Evolutionary conservation across 2,888 invertebrate genomes (phyloP).

Genomic region (Abrostola triplasia): DNA sequence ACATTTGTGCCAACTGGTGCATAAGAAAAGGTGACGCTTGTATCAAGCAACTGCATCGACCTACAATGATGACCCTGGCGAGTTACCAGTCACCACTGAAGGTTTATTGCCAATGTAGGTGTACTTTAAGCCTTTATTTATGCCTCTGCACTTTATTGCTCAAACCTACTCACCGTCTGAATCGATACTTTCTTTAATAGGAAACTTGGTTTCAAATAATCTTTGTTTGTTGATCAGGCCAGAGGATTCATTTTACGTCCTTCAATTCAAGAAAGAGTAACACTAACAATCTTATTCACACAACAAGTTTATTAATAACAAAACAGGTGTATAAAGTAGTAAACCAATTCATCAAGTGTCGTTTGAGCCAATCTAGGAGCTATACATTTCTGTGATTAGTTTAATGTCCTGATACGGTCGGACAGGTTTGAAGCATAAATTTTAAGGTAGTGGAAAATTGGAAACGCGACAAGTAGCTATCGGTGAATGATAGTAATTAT

Average conservation of each 20-base stretch:
- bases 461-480: slow-evolving; percentile 59
- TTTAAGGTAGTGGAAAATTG: slow-evolving; percentile 52
- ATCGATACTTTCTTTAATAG: slow-evolving; percentile 53
- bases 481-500: slow-evolving; percentile 66
- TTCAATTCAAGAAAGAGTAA: slow-evolving; percentile 22
- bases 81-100: slow-evolving; percentile 60
- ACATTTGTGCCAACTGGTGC: slow-evolving; percentile 53
- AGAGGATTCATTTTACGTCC: slow-evolving; percentile 18
- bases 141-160: slow-evolving; percentile 47
- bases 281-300: slow-evolving; percentile 28
- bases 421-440: slow-evolving; percentile 45
- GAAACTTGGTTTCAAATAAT: slow-evolving; percentile 46
- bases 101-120: slow-evolving; percentile 61
- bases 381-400: slow-evolving; percentile 47
- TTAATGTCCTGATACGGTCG: slow-evolving; percentile 41
- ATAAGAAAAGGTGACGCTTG: slow-evolving; percentile 56
- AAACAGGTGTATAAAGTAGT: slow-evolving; percentile 37
- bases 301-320: slow-evolving; percentile 37
- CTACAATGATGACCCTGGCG: slow-evolving; percentile 65
- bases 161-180: slow-evolving; percentile 44
- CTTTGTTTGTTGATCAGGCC: slow-evolving; percentile 16
- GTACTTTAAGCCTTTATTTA: slow-evolving; percentile 54
- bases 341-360: slow-evolving; percentile 48
- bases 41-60: slow-evolving; percentile 63
- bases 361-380: slow-evolving; percentile 42